phyloP scores from a whole-genome alignment of 2,113 vertebrate genomes.

The Sorex fumeus region DNA sequence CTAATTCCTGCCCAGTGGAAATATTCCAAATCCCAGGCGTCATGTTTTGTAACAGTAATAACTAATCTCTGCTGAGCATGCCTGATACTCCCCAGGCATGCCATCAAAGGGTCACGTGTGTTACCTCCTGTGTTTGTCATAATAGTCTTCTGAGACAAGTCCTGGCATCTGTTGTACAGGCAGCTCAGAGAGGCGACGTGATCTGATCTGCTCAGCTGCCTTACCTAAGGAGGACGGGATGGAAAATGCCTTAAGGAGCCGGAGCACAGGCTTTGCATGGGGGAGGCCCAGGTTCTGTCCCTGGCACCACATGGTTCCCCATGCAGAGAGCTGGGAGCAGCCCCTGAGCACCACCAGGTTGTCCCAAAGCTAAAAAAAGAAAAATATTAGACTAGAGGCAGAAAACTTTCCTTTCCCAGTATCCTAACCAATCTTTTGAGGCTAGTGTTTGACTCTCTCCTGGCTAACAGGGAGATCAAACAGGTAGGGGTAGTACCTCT shows the following conservation, averaged over 20 bases:
- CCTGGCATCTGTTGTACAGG: neutral
- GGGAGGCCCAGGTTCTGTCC: too few relatives aligned
- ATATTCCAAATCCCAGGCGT: neutral
- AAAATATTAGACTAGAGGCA: too few relatives aligned
- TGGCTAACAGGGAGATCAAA: too few relatives aligned
- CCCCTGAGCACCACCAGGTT: too few relatives aligned
- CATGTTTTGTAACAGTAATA: neutral
- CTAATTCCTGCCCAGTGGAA: neutral
- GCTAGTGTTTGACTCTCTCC: neutral
- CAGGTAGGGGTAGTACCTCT: too few relatives aligned
- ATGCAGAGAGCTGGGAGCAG: too few relatives aligned
- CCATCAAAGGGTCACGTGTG: rapidly evolving
- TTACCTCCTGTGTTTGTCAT: neutral
- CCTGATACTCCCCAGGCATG: neutral
- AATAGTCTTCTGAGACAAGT: neutral
- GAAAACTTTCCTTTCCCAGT: too few relatives aligned
- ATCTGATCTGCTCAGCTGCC: neutral
- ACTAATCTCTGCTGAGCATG: neutral
- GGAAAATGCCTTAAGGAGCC: too few relatives aligned
- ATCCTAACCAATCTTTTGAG: neutral
- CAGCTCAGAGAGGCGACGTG: neutral
- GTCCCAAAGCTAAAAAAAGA: too few relatives aligned
- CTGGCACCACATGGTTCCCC: too few relatives aligned
- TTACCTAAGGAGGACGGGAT: neutral
- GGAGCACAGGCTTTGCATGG: too few relatives aligned